Evolutionary conservation across 2,888 invertebrate genomes (phyloP), one percentile per base, ranked within the genome.

Genomic region (Acleris cristana): DNA sequence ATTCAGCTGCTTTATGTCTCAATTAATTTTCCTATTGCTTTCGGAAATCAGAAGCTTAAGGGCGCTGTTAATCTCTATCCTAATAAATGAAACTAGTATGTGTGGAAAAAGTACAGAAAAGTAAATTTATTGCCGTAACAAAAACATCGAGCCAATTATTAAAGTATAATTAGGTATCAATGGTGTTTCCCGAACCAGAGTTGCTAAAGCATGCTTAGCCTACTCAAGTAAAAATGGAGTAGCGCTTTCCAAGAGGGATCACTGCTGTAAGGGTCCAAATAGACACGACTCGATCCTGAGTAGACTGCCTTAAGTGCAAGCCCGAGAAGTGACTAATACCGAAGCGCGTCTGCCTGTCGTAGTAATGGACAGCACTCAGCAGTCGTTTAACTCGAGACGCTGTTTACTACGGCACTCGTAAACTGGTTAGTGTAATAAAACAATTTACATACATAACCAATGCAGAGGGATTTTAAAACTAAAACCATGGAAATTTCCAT

Each of bases 21-120:
- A 69, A 70, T 70, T 69, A 59, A 74, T 76, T 77, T 80, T 74
- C 57, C 65, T 71, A 71, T 64, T 65, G 56, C n/a, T 53, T 52
- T 61, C 66, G 10, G 48, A 45, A 19, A 56, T 30, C 57, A 48
- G 6, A 3, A 26, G 56, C 30, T 18, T 18, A 51, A 48, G 7
- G 18, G 6, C 18, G 48, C 7, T 12, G 30, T 10, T 19, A 16
- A n/a, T 34, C 21, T 14, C n/a, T 52, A 64, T 54, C 59, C 44
- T 53, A 54, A 19, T 16, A 64, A 52, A 68, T 69, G n/a, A 61
- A 65, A 4, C 14, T 40, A 14, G 10, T 40, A 4, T 40, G 14
- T 40, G 14, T 14, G 12, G 40, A 40, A 14, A 14, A 14, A 4
- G 4, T 34, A 12, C 1, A 10, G 3, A 12, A 12, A 34, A 34